Evolutionary conservation across 2,113 vertebrate genomes (phyloP), one percentile per base, ranked within the genome.

Genomic region (Caranx melampygus): DNA sequence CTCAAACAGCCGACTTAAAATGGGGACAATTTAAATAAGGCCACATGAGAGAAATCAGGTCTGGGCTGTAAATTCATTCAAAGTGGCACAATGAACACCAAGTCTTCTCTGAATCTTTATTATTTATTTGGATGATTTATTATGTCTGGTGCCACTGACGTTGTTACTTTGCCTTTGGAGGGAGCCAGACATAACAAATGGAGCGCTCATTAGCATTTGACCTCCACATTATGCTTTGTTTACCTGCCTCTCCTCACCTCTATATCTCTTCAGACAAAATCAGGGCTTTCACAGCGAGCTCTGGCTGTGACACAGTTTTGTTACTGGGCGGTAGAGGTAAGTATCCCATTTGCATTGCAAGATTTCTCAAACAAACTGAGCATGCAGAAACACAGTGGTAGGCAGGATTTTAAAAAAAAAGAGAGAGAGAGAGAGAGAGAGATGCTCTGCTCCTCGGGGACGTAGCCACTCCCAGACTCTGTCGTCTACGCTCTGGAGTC

Each of bases 171-270:
- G 86, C 87, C 86, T 90, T 90, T 90, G 80, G 73, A 78, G 85
- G 71, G 81, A 89, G 88, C 83, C 83, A 91, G 89, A 90, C 74
- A 64, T 79, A 77, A 89, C 87, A 90, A 90, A 89, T 84, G 82
- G 86, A 81, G 86, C 68, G 1, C 87, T 91, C 87, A 92, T 94
- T 93, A 92, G 91, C 91, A 94, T 94, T 93, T 92, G 90, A 92
- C 92, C 93, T 92, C 91, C 77, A 89, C 90, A 88, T 91, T 81
- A 86, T 85, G 90, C 88, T 91, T 89, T 92, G 92, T 94, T 94
- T 93, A 92, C 92, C 88, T 87, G 85, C 89, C 76, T 91, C 81
- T 74, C 70, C 78, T 90, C 87, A 81, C 85, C 87, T 88, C 79
- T 77, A 84, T 78, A 86, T 92, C 85, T 90, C 84, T 86, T 89